Evolutionary conservation across 2,797 vertebrate species (phyloP), one percentile per base, ranked within the genome.

Genomic region (Hydrolagus colliei): DNA sequence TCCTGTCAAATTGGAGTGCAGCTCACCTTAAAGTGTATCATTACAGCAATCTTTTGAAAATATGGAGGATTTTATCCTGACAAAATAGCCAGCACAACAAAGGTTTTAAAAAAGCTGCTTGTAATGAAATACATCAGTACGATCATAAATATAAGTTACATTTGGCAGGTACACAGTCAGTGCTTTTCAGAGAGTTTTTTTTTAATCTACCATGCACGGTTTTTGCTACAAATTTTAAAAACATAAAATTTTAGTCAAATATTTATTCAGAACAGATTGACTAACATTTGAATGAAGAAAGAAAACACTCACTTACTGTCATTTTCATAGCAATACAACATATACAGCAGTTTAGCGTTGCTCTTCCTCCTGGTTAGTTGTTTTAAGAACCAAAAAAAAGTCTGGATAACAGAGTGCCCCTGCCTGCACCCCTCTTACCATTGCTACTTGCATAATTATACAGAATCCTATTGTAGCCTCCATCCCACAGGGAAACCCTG

Each of bases 21-120:
- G 88, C 88, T 89, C 90, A 89, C 87, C 41, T 1, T 88, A 89
- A 91, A 91, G 87, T 89, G 87, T 88, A 89, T 91, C 87, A 88
- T 92, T 91, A 89, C 88, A 52, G 87, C 88, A 91, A 90, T 89
- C 88, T 89, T 89, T 80, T 85, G 90, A 91, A 89, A 92, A 89
- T 90, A 90, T 88, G 88, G 85, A 87, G 1, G 82, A 77, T 90
- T 91, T 89, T 86, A 89, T 27, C 87, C 88, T 89, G 87, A 89
- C 88, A 89, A 88, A 90, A 91, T 88, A 86, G 86, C 86, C 89
- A 86, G 87, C 85, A 86, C 0, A 78, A 10, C 72, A 87, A 86
- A 67, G 87, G 61, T 87, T 61, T 52, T 85, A 88, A 87, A 89
- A 86, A 85, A 86, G 88, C 87, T 82, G 86, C 87, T 86, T 87